phyloP scores from a whole-genome alignment of 2,113 vertebrate species.

The Charadrius vociferus region DNA sequence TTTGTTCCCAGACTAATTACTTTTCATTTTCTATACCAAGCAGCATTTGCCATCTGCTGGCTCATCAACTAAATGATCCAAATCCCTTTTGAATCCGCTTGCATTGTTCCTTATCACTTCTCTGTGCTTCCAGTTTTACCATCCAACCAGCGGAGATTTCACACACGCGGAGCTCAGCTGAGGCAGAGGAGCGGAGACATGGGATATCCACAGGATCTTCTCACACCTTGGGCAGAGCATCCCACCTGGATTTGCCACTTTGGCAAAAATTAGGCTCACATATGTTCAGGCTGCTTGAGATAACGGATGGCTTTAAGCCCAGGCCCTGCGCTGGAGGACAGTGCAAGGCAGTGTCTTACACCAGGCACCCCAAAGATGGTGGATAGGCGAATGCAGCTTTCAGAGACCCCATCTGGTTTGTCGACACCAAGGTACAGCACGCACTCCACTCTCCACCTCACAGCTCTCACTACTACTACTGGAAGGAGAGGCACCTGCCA shows the following conservation, averaged over 20 bases:
- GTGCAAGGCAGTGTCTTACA: not conserved
- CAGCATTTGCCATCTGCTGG: conserved; percentile 56
- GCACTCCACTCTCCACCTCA: not conserved
- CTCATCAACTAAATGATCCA: conserved; percentile 54
- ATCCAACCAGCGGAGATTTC: not conserved
- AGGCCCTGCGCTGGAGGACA: not conserved
- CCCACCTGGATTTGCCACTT: not conserved
- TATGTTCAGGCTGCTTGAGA: not conserved
- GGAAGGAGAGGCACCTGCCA: not conserved
- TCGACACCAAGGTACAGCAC: not conserved
- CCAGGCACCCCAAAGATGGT: not conserved
- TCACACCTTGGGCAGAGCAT: not conserved
- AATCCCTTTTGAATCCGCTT: conserved; percentile 32
- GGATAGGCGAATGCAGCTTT: not conserved
- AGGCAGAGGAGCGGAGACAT: not conserved
- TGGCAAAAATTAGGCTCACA: not conserved
- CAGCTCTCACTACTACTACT: not conserved
- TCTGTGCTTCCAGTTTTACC: not conserved
- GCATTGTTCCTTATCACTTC: not conserved
- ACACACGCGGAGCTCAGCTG: not conserved
- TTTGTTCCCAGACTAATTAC: conserved; percentile 51
- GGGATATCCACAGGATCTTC: not conserved
- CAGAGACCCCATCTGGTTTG: not conserved
- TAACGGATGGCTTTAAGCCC: not conserved
- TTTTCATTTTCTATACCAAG: conserved; percentile 46